These are phyloP conservation scores for Salvelinus alpinus DNA, from an alignment of 2,113 vertebrate species.

Conservation along the genomic window DNA sequence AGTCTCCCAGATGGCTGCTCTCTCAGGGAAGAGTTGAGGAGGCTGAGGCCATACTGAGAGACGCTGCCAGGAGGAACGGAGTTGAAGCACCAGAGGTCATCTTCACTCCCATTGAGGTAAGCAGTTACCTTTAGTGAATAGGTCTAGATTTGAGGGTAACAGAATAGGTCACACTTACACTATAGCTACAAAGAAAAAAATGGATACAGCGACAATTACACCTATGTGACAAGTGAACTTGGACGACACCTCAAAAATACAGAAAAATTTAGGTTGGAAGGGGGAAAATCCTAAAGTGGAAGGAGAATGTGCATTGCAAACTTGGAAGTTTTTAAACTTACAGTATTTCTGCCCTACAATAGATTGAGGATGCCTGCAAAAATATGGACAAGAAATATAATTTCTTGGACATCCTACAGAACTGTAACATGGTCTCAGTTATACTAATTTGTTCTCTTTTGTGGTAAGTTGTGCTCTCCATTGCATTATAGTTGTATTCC, in stretches of 20 bases:
- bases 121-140: not conserved
- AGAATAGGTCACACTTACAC: too few relatives aligned
- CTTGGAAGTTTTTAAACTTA: too few relatives aligned
- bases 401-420: slow-evolving; percentile 39
- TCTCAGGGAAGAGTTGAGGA: slow-evolving; percentile 77
- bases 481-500: too few relatives aligned
- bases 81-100: slow-evolving; percentile 68
- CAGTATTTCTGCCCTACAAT: not conserved
- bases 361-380: slow-evolving; percentile 54
- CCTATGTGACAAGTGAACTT: too few relatives aligned
- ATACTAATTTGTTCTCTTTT: slow-evolving; percentile 53
- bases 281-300: too few relatives aligned
- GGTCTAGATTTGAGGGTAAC: too few relatives aligned
- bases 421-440: slow-evolving; percentile 45
- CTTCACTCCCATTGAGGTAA: slow-evolving; percentile 74
- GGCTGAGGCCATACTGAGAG: slow-evolving; percentile 77
- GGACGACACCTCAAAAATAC: too few relatives aligned
- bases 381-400: slow-evolving; percentile 45
- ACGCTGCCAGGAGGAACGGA: slow-evolving; percentile 74
- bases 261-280: too few relatives aligned
- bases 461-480: slow-evolving; percentile 42
- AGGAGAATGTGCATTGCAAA: too few relatives aligned
- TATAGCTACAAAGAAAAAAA: too few relatives aligned
- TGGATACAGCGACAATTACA: too few relatives aligned
- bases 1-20: slow-evolving; percentile 83